A percentile compares a stretch with the other conserved stretches of the same genome.
These are phyloP conservation scores for Pyrgus malvae DNA, from an alignment of 2,888 invertebrate species.

Conservation along the genomic window DNA sequence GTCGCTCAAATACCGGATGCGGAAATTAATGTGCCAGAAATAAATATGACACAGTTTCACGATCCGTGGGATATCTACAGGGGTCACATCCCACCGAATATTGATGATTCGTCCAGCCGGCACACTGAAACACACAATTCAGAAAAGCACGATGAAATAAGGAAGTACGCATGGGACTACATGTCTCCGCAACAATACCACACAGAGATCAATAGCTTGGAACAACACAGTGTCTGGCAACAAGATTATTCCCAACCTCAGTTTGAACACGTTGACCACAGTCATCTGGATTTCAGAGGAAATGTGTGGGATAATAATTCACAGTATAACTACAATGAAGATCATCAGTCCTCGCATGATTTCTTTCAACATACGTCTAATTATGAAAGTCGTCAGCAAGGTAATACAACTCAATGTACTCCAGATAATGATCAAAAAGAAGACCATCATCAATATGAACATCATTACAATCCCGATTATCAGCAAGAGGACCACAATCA, in stretches of 20 bases:
- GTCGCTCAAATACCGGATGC: conserved; percentile 48
- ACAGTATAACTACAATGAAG: conserved; percentile 35
- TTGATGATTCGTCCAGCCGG: conserved; percentile 38
- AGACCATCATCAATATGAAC: no score
- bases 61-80: conserved; percentile 91
- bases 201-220: neutral
- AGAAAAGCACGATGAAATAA: conserved; percentile 54
- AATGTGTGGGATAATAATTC: conserved; percentile 30
- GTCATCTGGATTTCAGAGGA: conserved; percentile 12
- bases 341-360: conserved; percentile 21
- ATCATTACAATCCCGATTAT: no score
- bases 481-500: no score
- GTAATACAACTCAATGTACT: neutral
- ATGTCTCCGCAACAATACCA: conserved; percentile 37
- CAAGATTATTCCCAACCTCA: conserved; percentile 15
- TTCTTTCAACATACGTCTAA: neutral
- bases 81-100: conserved; percentile 68
- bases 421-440: neutral
- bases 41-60: conserved; percentile 58
- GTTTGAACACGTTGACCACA: conserved; percentile 5
- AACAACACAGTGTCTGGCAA: conserved; percentile 30
- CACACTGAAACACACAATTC: conserved; percentile 36
- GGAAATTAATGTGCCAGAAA: conserved; percentile 41
- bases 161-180: conserved; percentile 63
- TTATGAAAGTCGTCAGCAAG: neutral